Conservation (phyloP, 2,888 invertebrate species). For the Tachina lurida region DNA sequence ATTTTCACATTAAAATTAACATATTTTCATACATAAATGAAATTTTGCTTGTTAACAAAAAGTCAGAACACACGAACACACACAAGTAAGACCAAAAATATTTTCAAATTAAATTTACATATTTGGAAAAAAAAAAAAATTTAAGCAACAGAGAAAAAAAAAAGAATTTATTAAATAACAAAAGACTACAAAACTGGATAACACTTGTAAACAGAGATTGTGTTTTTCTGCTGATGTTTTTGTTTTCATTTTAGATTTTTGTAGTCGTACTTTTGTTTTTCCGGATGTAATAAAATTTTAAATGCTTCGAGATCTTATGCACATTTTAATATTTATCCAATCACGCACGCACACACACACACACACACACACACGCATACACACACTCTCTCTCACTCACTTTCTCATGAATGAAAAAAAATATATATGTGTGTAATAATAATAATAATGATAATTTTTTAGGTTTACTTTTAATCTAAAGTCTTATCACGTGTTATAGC, state of each 20-base stretch:
- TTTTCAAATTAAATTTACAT: conserved; percentile 62
- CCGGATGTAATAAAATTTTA: conserved; percentile 47
- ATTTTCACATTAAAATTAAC: conserved; percentile 44
- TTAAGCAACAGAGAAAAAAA: neutral
- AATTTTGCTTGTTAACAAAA: neutral
- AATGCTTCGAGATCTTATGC: conserved; percentile 47
- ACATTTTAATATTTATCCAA: conserved; percentile 47
- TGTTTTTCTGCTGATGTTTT: conserved; percentile 17
- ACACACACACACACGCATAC: neutral
- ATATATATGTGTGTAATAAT: neutral
- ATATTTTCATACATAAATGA: conserved; percentile 29
- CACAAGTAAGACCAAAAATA: conserved; percentile 12
- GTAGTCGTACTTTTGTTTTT: conserved; percentile 12
- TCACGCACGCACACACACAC: conserved; percentile 16
- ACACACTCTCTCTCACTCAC: neutral
- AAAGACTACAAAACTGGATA: neutral
- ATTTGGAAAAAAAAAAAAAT: conserved; percentile 39
- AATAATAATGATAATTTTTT: conserved; percentile 22
- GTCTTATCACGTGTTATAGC: conserved; percentile 66
- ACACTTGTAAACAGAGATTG: conserved; percentile 14
- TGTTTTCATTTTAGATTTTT: conserved; percentile 7
- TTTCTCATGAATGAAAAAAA: neutral
- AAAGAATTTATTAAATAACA: neutral
- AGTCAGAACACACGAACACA: neutral
- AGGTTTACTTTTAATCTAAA: conserved; percentile 62